These are phyloP conservation scores for Thereva nobilitata DNA, from an alignment of 2,888 invertebrate genomes.

Conservation along the genomic window DNA sequence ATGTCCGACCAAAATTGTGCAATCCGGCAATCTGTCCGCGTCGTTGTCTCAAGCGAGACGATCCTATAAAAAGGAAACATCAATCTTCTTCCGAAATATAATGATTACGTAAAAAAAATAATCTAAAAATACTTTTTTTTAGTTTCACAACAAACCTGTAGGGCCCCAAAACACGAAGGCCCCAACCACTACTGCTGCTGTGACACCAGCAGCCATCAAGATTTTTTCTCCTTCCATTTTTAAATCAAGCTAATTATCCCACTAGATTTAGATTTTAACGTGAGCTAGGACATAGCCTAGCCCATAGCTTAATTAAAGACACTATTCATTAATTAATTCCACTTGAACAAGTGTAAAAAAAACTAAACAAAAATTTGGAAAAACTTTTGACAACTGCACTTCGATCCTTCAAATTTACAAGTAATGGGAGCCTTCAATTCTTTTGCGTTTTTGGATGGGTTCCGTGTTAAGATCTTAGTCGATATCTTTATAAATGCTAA, in stretches of 20 bases:
- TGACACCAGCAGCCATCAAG: slow-evolving; percentile 77
- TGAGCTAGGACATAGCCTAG: background rate
- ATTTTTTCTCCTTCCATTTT: slow-evolving; percentile 69
- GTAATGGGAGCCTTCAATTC: too few species aligned
- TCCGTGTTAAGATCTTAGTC: too few species aligned
- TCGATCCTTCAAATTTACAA: too few species aligned
- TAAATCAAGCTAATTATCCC: background rate
- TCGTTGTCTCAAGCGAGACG: slow-evolving; percentile 63
- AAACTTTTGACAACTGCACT: slow-evolving; percentile 2
- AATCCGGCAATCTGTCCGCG: slow-evolving; percentile 81
- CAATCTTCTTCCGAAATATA: background rate
- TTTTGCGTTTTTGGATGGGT: too few species aligned
- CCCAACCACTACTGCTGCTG: slow-evolving; percentile 78
- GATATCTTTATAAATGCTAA: too few species aligned
- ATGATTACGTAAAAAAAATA: slow-evolving; percentile 3
- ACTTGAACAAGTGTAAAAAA: background rate
- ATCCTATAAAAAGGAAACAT: slow-evolving; percentile 42
- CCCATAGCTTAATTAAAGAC: too few species aligned
- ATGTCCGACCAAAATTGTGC: slow-evolving; percentile 89
- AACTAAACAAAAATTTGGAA: slow-evolving; percentile 15
- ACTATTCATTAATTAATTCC: background rate
- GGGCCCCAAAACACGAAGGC: slow-evolving; percentile 81
- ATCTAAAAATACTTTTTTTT: background rate
- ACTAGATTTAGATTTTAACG: background rate
- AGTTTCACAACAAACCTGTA: slow-evolving; percentile 51